A percentile compares a stretch with the other conserved stretches of the same genome.
These are phyloP conservation scores for Drosophila willistoni DNA, from an alignment of 1,140 invertebrate species.

Conservation along the genomic window DNA sequence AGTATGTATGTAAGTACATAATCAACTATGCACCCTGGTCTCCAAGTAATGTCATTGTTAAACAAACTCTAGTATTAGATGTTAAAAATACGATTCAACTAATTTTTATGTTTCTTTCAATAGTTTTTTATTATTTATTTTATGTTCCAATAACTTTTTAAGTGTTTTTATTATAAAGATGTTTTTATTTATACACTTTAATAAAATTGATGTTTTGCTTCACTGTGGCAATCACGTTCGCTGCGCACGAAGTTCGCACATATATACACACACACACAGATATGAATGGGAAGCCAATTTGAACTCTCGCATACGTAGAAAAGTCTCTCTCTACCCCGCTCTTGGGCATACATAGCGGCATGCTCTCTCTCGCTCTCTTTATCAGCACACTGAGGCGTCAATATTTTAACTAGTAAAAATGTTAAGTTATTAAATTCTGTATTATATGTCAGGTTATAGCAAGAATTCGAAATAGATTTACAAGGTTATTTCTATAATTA, in stretches of 20 bases:
- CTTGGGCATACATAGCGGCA: slow-evolving; percentile 44
- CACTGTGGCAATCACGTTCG: slow-evolving; percentile 75
- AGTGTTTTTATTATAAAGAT: too few species aligned
- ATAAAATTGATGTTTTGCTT: slow-evolving; percentile 1
- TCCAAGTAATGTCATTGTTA: not conserved
- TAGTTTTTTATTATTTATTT: too few species aligned
- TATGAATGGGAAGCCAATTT: slow-evolving; percentile 35
- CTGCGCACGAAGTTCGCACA: slow-evolving; percentile 66
- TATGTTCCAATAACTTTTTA: too few species aligned
- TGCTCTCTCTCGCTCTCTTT: slow-evolving; percentile 6
- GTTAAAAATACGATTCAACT: too few species aligned
- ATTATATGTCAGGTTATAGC: too few species aligned
- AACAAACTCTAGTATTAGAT: not conserved
- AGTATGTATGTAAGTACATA: slow-evolving; percentile 17
- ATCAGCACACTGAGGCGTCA: not conserved
- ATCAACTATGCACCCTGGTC: slow-evolving; percentile 5
- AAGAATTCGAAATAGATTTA: too few species aligned
- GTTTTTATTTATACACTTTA: not conserved
- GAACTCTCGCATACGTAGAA: slow-evolving; percentile 7
- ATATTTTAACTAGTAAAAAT: too few species aligned
- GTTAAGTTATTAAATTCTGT: too few species aligned
- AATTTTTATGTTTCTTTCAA: not conserved
- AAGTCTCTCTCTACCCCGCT: slow-evolving; percentile 20
- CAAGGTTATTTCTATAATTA: too few species aligned
- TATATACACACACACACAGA: slow-evolving; percentile 20